A percentile compares a stretch with the other conserved stretches of the same genome.
phyloP scores from a whole-genome alignment of 2,797 vertebrate species.

The Chelon labrosus region DNA sequence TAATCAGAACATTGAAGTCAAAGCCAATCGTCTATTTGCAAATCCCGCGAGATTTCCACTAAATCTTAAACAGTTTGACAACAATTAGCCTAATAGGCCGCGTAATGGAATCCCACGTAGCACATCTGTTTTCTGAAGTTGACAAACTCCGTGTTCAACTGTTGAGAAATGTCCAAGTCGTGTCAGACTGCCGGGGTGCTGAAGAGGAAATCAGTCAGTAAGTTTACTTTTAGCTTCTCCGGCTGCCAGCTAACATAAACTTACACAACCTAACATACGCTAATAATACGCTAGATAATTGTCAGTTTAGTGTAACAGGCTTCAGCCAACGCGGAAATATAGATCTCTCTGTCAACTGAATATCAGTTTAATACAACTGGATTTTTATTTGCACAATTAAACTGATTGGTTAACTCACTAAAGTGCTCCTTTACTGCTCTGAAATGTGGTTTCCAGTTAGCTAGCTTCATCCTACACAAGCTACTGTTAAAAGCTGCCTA shows the following conservation, averaged over 20 bases:
- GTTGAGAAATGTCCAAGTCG: constrained; percentile 6
- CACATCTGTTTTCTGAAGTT: constrained; percentile 56
- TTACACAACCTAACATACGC: too few relatives aligned
- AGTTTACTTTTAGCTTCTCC: neutral
- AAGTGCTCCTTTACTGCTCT: neutral
- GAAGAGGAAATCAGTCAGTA: constrained; percentile 60
- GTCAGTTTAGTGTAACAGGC: neutral
- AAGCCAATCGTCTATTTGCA: neutral
- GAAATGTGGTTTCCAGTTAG: neutral
- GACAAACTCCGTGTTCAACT: constrained; percentile 60
- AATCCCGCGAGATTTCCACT: constrained; percentile 19
- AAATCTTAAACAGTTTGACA: neutral
- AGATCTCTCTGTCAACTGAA: neutral
- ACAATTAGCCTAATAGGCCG: neutral
- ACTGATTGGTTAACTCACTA: neutral
- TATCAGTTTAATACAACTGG: neutral
- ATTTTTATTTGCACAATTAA: neutral
- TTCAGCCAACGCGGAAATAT: too few relatives aligned
- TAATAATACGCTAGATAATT: too few relatives aligned
- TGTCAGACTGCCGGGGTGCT: neutral
- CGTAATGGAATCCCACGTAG: constrained; percentile 22
- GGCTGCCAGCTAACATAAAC: neutral
- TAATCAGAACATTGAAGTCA: neutral
- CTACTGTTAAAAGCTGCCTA: too few relatives aligned
- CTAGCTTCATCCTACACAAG: too few relatives aligned